A percentile compares a stretch with the other conserved stretches of the same genome.
These are phyloP conservation scores for Erebia aethiops DNA, from an alignment of 2,888 invertebrate genomes.

Conservation along the genomic window DNA sequence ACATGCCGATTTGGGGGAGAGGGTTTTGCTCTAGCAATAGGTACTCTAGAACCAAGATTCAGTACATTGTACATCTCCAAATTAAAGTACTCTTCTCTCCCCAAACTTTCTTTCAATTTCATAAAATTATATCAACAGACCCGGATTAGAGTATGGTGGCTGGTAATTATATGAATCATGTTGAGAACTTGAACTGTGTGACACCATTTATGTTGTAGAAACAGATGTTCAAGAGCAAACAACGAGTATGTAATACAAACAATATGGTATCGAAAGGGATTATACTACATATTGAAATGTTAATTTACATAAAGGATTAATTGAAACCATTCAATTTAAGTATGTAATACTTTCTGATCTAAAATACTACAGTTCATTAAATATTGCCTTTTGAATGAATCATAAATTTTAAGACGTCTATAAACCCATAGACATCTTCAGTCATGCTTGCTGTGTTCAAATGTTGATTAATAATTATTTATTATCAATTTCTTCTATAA, in stretches of 20 bases:
- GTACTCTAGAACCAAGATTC: too few relatives aligned
- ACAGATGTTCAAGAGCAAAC: conserved; percentile 46
- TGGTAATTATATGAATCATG: conserved; percentile 23
- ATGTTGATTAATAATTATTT: too few relatives aligned
- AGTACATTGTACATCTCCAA: too few relatives aligned
- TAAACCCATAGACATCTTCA: too few relatives aligned
- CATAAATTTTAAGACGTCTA: too few relatives aligned
- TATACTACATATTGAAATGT: background rate
- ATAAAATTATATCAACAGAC: background rate
- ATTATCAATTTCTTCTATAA: too few relatives aligned
- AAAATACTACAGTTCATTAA: background rate
- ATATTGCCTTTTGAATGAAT: too few relatives aligned
- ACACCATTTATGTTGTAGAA: conserved; percentile 42
- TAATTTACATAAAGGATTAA: background rate
- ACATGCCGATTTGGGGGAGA: too few relatives aligned
- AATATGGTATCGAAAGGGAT: conserved; percentile 1
- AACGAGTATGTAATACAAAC: conserved; percentile 38
- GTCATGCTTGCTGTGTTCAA: too few relatives aligned
- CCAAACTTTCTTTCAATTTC: background rate
- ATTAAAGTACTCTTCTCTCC: too few relatives aligned
- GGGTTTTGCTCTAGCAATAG: too few relatives aligned
- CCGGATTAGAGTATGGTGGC: background rate
- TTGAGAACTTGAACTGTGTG: conserved; percentile 37
- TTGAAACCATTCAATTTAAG: background rate
- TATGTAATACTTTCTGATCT: background rate